Conservation (phyloP, 37 sponge, comb jelly and placozoan genomes). For the Oopsacas minuta region DNA sequence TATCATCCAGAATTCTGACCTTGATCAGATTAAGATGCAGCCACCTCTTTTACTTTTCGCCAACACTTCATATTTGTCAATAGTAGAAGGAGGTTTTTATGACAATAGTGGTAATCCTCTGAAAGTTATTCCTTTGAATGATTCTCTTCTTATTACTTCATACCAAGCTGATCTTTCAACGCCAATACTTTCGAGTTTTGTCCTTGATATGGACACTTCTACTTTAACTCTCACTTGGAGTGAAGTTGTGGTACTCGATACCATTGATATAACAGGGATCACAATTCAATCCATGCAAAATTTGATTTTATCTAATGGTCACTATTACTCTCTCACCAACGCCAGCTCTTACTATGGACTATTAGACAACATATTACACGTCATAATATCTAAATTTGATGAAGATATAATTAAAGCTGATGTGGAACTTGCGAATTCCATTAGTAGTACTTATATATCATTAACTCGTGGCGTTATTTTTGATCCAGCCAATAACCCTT, state of each 20-base stretch:
- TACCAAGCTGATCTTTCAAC: neutral
- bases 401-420: conserved; percentile 45
- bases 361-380: neutral
- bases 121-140: neutral
- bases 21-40: neutral
- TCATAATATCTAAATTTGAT: conserved; percentile 47
- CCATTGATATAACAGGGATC: conserved; percentile 1
- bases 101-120: neutral
- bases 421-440: conserved; percentile 35
- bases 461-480: conserved; percentile 22
- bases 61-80: neutral
- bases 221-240: conserved; percentile 20
- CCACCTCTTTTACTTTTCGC: neutral
- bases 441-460: conserved; percentile 38
- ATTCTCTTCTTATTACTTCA: neutral
- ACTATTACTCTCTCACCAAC: conserved; percentile 33
- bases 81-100: neutral
- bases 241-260: conserved; percentile 13
- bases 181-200: neutral
- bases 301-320: neutral
- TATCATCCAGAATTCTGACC: neutral
- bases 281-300: neutral
- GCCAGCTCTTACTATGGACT: neutral
- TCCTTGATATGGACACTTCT: conserved; percentile 24
- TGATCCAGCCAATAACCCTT: conserved; percentile 39